Conservation (phyloP, 2,797 vertebrate genomes). For the Eulemur albifrons region DNA sequence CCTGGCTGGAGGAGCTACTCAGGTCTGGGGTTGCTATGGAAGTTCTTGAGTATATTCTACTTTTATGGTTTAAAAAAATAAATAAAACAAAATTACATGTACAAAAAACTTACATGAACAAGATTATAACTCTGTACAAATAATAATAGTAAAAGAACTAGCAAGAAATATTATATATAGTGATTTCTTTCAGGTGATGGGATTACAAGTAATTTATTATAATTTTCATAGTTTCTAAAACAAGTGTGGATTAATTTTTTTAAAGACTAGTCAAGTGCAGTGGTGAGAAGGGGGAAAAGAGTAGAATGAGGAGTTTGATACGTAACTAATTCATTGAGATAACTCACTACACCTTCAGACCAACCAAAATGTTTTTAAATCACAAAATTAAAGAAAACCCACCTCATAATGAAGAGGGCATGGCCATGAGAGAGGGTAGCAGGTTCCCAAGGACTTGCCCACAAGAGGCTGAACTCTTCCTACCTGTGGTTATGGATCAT, state of each 20-base stretch:
- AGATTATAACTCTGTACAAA: background rate
- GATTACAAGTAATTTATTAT: background rate
- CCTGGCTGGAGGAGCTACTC: background rate
- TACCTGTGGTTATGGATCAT: constrained; percentile 99
- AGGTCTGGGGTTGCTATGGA: background rate
- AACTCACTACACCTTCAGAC: background rate
- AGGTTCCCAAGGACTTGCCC: background rate
- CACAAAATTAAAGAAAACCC: background rate
- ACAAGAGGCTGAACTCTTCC: background rate
- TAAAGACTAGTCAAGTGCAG: background rate
- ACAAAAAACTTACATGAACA: background rate
- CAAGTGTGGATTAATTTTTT: background rate
- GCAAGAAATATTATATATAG: background rate
- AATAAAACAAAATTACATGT: background rate
- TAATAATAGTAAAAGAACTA: background rate
- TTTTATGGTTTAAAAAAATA: background rate
- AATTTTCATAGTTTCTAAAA: background rate
- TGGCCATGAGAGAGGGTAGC: background rate
- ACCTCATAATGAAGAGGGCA: background rate
- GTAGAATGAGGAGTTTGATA: background rate
- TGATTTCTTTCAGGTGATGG: constrained; percentile 2
- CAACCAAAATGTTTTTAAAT: background rate
- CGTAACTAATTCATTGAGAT: background rate
- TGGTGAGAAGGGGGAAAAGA: background rate
- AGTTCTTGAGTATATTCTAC: background rate